phyloP scores from a whole-genome alignment of 2,888 invertebrate genomes.

The Drosophila heteroneura region DNA sequence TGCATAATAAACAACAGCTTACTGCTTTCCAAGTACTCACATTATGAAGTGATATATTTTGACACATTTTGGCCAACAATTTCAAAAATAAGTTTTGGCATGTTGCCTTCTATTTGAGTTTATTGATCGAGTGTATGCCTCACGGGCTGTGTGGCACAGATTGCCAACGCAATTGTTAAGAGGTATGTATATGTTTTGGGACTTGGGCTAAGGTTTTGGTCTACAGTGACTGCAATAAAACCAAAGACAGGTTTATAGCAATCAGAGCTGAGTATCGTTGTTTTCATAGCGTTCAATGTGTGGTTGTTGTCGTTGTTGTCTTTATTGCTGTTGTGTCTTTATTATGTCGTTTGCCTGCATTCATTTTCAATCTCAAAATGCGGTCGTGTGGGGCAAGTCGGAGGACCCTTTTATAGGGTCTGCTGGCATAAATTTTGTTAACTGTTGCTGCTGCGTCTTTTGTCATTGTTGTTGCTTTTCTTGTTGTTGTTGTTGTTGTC shows the following conservation, averaged over 20 bases:
- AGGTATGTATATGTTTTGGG: background rate
- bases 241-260: constrained; percentile 42
- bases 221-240: constrained; percentile 24
- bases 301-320: constrained; percentile 35
- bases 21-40: constrained; percentile 9
- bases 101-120: background rate
- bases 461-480: constrained; percentile 38
- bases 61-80: constrained; percentile 46
- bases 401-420: constrained; percentile 46
- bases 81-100: constrained; percentile 4
- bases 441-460: constrained; percentile 43
- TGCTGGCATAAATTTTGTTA: constrained; percentile 61
- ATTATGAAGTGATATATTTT: constrained; percentile 47
- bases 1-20: constrained; percentile 15
- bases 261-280: constrained; percentile 11
- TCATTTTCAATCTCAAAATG: constrained; percentile 49
- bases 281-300: constrained; percentile 62
- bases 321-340: constrained; percentile 67
- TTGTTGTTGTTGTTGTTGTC: constrained; percentile 28
- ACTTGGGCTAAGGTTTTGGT: constrained; percentile 8
- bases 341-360: constrained; percentile 71
- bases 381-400: constrained; percentile 51
- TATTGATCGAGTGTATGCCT: constrained; percentile 6
- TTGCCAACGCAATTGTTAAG: constrained; percentile 12
- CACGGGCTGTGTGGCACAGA: constrained; percentile 38